A percentile compares a stretch with the other conserved stretches of the same genome.
Evolutionary conservation across 2,888 invertebrate species (phyloP).

Genomic region (Allophyes oxyacanthae): DNA sequence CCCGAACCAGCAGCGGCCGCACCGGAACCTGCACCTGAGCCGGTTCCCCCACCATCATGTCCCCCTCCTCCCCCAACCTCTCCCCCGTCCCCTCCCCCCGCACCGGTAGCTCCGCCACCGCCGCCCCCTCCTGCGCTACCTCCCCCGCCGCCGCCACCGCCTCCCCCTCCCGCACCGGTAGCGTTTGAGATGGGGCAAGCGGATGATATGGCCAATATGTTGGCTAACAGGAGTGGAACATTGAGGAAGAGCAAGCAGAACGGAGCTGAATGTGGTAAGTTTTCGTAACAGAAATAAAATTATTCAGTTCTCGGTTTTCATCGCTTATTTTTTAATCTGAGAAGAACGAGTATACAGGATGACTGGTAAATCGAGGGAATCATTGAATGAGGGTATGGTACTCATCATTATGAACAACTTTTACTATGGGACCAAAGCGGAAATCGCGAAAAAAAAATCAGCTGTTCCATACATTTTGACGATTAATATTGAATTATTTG

Average conservation of each 20-base stretch:
- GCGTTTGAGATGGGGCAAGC: constrained; percentile 59
- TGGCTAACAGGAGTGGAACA: constrained; percentile 88
- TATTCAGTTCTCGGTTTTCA: too few relatives aligned
- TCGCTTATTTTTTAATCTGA: too few relatives aligned
- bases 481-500: too few relatives aligned
- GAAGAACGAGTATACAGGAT: too few relatives aligned
- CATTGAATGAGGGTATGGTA: too few relatives aligned
- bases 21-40: constrained; percentile 17
- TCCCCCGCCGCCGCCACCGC: constrained; percentile 73
- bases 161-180: constrained; percentile 83
- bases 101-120: constrained; percentile 42
- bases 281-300: too few relatives aligned
- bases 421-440: too few relatives aligned
- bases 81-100: constrained; percentile 33
- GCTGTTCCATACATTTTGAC: too few relatives aligned
- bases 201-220: constrained; percentile 89
- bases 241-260: constrained; percentile 87
- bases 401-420: too few relatives aligned
- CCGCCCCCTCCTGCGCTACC: constrained; percentile 53
- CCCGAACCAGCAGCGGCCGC: too few relatives aligned
- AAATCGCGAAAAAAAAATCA: too few relatives aligned
- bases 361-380: too few relatives aligned
- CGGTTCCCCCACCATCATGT: constrained; percentile 16
- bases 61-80: constrained; percentile 38
- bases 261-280: constrained; percentile 76